Base-by-base conservation (phyloP, 2,888 invertebrate genomes). In the Eristalinus sepulchralis region DNA sequence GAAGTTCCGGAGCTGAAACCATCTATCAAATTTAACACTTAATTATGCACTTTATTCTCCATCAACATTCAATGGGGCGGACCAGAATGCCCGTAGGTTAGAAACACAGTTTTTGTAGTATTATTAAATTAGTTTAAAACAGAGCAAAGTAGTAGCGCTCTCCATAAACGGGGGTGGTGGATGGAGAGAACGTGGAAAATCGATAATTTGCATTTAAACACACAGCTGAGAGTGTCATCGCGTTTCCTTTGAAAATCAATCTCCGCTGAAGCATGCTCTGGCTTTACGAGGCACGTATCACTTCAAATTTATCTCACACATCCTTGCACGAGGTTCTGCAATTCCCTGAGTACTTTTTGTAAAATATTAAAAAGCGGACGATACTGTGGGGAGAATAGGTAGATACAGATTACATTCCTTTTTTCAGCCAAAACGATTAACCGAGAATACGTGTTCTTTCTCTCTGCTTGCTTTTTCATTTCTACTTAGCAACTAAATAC, bases 41-140 rank as follows among this genome's bases (percentile, higher is more conserved):
- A 34, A 77, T 68, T 77, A 68, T 34, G 71, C 71, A 53, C 27
- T 34, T 77, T 31, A 77, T 13, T 76, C 53, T 62, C 27, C 55
- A 33, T 60, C 34, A 68, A 53, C 70, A 60, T 34, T 57, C 57
- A 78, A 64, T 71, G 57, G 39, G 10, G 13, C 13, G n/a, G 20
- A 53, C 31, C 27, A 47, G 39, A 39, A 17, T 17, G 22, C 10
- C 17, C 27, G 27, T 57, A n/a, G 13, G 11, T 13, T 57, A 3
- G 62, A 22, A 34, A 55, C 27, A 24, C 11, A 5, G 31, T 22
- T 27, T 67, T 24, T 39, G 59, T 9, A 22, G 22, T 59, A 24
- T 79, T 71, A 79, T 79, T 79, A 36, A 79, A 72, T 79, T 79
- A 79, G 64, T 34, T 27, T 17, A 66, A 64, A 64, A 11, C 31